Evolutionary conservation across 2,797 vertebrate species (phyloP).

Genomic region (Argya squamiceps): DNA sequence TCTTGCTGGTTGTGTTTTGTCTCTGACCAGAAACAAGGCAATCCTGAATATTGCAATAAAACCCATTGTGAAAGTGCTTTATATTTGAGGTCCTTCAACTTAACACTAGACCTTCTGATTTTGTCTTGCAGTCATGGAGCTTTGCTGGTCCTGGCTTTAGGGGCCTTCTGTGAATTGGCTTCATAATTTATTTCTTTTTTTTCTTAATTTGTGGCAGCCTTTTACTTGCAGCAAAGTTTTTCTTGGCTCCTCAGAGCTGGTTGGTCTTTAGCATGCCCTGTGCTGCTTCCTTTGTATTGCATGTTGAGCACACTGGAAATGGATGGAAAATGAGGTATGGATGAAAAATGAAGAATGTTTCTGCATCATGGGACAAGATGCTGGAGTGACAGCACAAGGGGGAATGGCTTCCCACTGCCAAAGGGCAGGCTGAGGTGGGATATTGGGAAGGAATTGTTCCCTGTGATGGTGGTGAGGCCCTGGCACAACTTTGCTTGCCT

Average conservation of each 20-base stretch:
- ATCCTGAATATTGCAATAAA: neutral
- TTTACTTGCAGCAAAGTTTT: neutral
- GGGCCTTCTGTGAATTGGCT: neutral
- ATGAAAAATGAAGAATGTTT: neutral
- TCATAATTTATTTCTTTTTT: neutral
- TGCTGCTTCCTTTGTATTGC: neutral
- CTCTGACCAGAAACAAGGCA: neutral
- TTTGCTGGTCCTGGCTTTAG: neutral
- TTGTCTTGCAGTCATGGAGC: neutral
- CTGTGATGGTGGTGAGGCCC: neutral
- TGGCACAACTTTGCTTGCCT: neutral
- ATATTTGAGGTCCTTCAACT: neutral
- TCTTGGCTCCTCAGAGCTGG: neutral
- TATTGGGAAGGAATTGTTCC: neutral
- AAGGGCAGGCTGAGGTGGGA: neutral
- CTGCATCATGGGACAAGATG: neutral
- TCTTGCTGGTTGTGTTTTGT: neutral
- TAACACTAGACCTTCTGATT: neutral
- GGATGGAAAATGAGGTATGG: rapidly evolving
- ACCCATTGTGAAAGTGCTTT: neutral
- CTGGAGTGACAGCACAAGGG: neutral
- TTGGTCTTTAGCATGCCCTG: neutral
- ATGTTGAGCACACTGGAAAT: neutral
- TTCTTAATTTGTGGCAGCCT: neutral
- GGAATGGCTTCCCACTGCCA: neutral